Evolutionary conservation across 2,888 invertebrate genomes (phyloP).

Genomic region (Drosophila austrosaltans): DNA sequence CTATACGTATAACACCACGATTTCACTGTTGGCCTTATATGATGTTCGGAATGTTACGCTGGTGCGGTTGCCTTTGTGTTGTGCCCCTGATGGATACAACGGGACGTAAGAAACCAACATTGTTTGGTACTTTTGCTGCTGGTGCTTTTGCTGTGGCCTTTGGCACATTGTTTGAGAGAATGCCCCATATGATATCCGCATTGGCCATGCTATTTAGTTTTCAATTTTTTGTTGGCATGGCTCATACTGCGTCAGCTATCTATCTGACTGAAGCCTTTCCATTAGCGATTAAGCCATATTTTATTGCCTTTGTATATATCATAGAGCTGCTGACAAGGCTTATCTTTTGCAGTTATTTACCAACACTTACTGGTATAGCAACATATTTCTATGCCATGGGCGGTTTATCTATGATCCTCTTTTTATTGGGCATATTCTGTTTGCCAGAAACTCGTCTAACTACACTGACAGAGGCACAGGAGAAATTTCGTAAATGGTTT

Average conservation of each 20-base stretch:
- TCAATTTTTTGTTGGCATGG: conserved; percentile 72
- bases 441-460: conserved; percentile 77
- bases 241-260: conserved; percentile 69
- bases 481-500: conserved; percentile 68
- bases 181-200: conserved; percentile 48
- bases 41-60: conserved; percentile 63
- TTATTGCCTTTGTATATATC: conserved; percentile 62
- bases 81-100: conserved; percentile 65
- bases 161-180: conserved; percentile 53
- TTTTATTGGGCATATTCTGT: conserved; percentile 58
- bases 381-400: conserved; percentile 67
- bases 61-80: conserved; percentile 57
- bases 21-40: conserved; percentile 59
- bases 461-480: conserved; percentile 67
- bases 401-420: conserved; percentile 58
- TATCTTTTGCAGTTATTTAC: conserved; percentile 45
- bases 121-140: conserved; percentile 61
- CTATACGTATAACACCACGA: conserved; percentile 30
- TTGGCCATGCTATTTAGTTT: conserved; percentile 60
- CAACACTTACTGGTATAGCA: conserved; percentile 34
- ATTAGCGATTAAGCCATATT: conserved; percentile 69
- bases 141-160: conserved; percentile 65
- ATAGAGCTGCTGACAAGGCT: conserved; percentile 68
- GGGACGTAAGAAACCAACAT: conserved; percentile 72
- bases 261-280: conserved; percentile 81